phyloP scores from a whole-genome alignment of 2,888 invertebrate species.

The Ashinkailepas kermadecensis region DNA sequence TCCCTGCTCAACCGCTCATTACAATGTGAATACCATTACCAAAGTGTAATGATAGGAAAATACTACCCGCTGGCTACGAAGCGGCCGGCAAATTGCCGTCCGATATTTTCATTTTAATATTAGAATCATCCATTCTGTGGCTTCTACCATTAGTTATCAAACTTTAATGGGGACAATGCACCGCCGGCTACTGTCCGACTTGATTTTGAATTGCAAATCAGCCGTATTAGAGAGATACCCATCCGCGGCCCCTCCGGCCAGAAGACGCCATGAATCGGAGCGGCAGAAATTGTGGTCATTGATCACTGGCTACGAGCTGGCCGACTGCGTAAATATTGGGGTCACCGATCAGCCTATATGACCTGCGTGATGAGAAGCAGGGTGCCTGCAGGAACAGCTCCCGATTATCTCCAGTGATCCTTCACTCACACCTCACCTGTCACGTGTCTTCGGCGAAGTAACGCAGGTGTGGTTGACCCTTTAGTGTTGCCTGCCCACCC shows the following conservation, averaged over 20 bases:
- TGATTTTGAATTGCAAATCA: background rate
- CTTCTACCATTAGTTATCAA: constrained; percentile 17
- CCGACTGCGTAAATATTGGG: constrained; percentile 6
- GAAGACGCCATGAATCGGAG: background rate
- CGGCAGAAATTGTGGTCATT: background rate
- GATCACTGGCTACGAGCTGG: background rate
- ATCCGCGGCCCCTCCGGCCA: background rate
- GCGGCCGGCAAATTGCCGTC: background rate
- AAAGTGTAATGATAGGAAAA: background rate
- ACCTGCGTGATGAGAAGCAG: background rate
- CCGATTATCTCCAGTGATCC: no score
- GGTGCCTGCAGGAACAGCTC: no score
- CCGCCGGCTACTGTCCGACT: constrained; percentile 9
- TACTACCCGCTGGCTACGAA: background rate
- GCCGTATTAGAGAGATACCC: background rate
- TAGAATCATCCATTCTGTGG: background rate
- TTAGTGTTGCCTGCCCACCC: no score
- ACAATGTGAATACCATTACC: constrained; percentile 12
- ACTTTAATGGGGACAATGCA: background rate
- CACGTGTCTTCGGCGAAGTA: no score
- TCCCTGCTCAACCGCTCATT: background rate
- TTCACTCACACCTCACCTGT: no score
- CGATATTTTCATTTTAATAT: constrained; percentile 18
- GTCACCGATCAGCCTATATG: background rate
- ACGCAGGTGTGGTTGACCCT: no score